These are phyloP conservation scores for Hoplostethus mediterraneus DNA, from an alignment of 2,797 vertebrate species.

Conservation along the genomic window DNA sequence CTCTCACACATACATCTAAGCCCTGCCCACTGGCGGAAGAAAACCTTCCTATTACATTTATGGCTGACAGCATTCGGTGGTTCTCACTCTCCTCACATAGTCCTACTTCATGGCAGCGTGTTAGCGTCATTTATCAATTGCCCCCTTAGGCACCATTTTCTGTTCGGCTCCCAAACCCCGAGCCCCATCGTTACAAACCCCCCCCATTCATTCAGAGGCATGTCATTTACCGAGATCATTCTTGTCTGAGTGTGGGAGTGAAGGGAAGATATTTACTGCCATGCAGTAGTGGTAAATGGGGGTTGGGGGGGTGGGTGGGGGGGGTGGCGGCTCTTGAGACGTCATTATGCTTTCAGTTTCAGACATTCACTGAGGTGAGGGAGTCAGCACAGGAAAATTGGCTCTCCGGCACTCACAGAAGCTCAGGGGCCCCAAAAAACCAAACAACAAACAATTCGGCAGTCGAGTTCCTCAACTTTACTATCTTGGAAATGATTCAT, in stretches of 20 bases:
- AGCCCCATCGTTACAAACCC: too few relatives aligned
- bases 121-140: constrained; percentile 23
- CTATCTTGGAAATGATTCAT: constrained; percentile 5
- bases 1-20: background rate
- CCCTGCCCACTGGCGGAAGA: background rate
- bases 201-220: constrained; percentile 13
- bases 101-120: constrained; percentile 1
- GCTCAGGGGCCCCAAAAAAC: constrained; percentile 9
- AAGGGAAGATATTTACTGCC: constrained; percentile 15
- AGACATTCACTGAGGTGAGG: constrained; percentile 22
- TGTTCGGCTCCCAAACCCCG: background rate
- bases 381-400: constrained; percentile 39
- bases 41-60: background rate
- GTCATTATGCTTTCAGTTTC: constrained; percentile 45
- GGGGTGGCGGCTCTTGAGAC: constrained; percentile 42
- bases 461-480: constrained; percentile 11
- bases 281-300: constrained; percentile 11
- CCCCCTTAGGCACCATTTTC: background rate
- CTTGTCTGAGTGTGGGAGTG: constrained; percentile 12
- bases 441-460: constrained; percentile 11
- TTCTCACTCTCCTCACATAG: constrained; percentile 11
- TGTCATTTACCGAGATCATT: constrained; percentile 18
- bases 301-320: constrained; percentile 19
- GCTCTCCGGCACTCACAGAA: constrained; percentile 16
- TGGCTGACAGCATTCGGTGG: background rate